Evolutionary conservation across 2,888 invertebrate genomes (phyloP), one percentile per base, ranked within the genome.

Genomic region (Scrobipalpa costella): DNA sequence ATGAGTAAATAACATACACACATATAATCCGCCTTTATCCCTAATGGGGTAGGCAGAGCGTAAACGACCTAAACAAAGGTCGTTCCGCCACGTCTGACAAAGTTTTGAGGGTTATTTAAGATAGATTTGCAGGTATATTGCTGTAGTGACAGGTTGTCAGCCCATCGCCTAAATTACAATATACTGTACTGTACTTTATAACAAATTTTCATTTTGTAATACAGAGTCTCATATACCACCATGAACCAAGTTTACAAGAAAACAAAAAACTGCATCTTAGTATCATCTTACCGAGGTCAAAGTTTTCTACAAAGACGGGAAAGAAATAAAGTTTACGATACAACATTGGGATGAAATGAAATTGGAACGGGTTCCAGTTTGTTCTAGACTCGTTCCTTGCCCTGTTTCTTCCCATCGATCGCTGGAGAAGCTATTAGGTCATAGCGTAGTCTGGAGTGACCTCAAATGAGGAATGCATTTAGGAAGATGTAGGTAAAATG

Each of bases 361-460:
- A 9, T n/a, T 44, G 44, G 44, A 44, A 15, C 21, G 21, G 27
- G 27, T 27, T 49, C 3, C 49, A 19, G 49, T 9, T 13, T 38
- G 38, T 44, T 11, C 44, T n/a, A 44, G 44, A 44, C 3, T 44
- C 44, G n/a, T 44, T 3, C 44, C 2, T 13, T 36, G 57, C 11
- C 57, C 38, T 38, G 57, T 38, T 57, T 38, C 19, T 17, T 38
- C 57, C 36, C 57, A 57, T 57, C 57, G 57, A 57, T 57, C 57
- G 57, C 17, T 19, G 19, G 38, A 17, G 50, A 15, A 60, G n/a
- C 34, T 49, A 63, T 49, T 64, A 57, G 40, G 40, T 15, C 40
- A 58, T 58, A 50, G 60, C 57, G 60, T 5, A 34, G 61, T 50
- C 17, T 62, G 9, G 9, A 11, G 17, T 50, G 50, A 50, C 50